Percentiles rank a stretch among this genome's conserved stretches.
These are phyloP conservation scores for Bombus vancouverensis DNA, from an alignment of 1,140 invertebrate genomes.

Conservation along the genomic window DNA sequence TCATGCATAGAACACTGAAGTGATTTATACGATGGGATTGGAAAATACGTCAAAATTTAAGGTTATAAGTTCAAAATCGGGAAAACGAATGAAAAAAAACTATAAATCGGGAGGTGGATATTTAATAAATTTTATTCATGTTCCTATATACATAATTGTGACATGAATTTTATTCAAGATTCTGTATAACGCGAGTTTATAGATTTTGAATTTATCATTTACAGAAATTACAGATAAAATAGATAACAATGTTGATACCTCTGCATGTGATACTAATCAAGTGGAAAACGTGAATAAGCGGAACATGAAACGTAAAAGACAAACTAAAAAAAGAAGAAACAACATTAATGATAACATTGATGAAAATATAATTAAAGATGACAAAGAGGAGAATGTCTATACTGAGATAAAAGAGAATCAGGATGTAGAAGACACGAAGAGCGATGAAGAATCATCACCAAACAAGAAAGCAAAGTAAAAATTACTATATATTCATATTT, in stretches of 20 bases:
- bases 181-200: not conserved
- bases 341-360: not conserved
- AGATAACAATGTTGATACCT: not conserved
- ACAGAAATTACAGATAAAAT: not conserved
- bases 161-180: not conserved
- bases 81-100: constrained; percentile 30
- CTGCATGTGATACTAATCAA: not conserved
- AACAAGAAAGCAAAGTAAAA: constrained; percentile 20
- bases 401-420: not conserved
- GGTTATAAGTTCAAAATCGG: constrained; percentile 48
- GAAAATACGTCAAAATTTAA: constrained; percentile 34
- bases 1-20: not conserved
- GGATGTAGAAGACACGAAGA: not conserved
- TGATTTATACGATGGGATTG: constrained; percentile 17
- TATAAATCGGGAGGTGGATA: constrained; percentile 25
- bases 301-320: constrained; percentile 12
- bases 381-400: not conserved
- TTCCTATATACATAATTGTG: too few relatives aligned
- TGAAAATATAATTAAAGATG: not conserved
- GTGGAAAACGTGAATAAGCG: not conserved
- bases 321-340: constrained; percentile 10
- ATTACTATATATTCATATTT: not conserved
- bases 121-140: not conserved
- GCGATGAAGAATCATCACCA: not conserved
- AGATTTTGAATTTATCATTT: not conserved